Base-by-base conservation (phyloP, 37 sponge, comb jelly and placozoan genomes). In the Cliona cf. orientalis region DNA sequence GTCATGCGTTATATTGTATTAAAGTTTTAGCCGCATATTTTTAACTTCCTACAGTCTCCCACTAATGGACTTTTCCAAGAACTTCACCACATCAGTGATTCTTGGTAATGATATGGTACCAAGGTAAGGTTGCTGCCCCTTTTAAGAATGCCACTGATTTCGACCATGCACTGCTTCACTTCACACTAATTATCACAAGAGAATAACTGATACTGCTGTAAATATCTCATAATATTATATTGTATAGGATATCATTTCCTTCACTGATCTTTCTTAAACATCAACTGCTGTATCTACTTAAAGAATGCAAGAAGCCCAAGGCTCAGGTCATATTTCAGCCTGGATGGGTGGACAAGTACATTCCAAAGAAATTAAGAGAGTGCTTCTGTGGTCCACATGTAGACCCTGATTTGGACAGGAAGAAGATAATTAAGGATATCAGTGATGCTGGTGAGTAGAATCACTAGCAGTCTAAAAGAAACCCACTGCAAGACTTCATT, bases 261-360 rank as follows among this genome's bases (percentile, higher is more conserved):
- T 65, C 77, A 2, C 69, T 85, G 11, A 55, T 85, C 32, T 76
- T 60, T 38, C 39, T 85, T 58, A 76, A 64, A 32, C 31, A 59
- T 19, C 42, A 66, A 19, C 22, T 85, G 22, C 32, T 25, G 1
- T 23, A 39, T n/a, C 69, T 70, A 2, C 58, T 85, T 2, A 17
- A 76, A 28, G 44, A 76, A 12, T 75, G 62, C 26, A 14, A 76
- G 61, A 31, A 3, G 26, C 67, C 71, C 19, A 85, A 85, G 62
- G 69, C 77, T 17, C 65, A 78, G 28, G 49, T 78, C 7, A 63
- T 78, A 19, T 78, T 63, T 37, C 78, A 40, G 31, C 78, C 78
- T 41, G 46, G 62, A 21, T 41, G 28, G 29, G 12, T 60, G 9
- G 78, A 78, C 66, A 1, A 9, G 11, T 67, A 9, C 5, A 49